Percentiles rank a stretch among this genome's conserved stretches.
Conservation (phyloP, 2,888 invertebrate species). For the Leucoma salicis region DNA sequence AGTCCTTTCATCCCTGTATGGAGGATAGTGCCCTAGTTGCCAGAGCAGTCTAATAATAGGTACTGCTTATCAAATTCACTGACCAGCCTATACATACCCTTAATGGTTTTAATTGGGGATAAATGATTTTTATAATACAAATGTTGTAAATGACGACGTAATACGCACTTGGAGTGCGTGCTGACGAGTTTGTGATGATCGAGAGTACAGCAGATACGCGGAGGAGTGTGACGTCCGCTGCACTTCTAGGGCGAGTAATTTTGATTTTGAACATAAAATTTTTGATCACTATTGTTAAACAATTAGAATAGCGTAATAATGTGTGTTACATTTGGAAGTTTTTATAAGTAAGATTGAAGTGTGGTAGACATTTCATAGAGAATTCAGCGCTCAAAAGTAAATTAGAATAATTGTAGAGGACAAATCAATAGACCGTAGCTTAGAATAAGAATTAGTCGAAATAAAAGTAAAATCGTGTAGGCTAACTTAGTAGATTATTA, state of each 20-base stretch:
- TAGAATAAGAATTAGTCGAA: slow-evolving; percentile 64
- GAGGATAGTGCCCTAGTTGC: slow-evolving; percentile 34
- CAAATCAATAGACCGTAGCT: slow-evolving; percentile 59
- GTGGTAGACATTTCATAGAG: slow-evolving; percentile 66
- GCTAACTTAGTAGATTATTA: slow-evolving; percentile 61
- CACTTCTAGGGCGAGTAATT: slow-evolving; percentile 78
- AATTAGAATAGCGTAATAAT: slow-evolving; percentile 66
- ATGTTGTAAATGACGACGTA: slow-evolving; percentile 37
- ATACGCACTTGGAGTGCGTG: slow-evolving; percentile 33
- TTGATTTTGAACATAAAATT: slow-evolving; percentile 69
- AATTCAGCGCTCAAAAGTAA: slow-evolving; percentile 49
- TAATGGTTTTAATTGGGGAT: slow-evolving; percentile 46
- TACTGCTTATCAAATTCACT: slow-evolving; percentile 31
- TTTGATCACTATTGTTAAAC: slow-evolving; percentile 57
- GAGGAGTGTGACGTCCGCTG: slow-evolving; percentile 64
- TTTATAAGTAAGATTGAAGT: slow-evolving; percentile 50
- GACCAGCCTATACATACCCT: slow-evolving; percentile 30
- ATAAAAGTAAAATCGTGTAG: slow-evolving; percentile 45
- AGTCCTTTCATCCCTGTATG: slow-evolving; percentile 63
- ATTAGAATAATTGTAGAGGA: slow-evolving; percentile 59
- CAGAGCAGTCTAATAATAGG: slow-evolving; percentile 30
- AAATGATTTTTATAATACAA: slow-evolving; percentile 54
- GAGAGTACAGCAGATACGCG: slow-evolving; percentile 64
- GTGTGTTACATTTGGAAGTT: slow-evolving; percentile 51
- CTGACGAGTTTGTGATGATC: slow-evolving; percentile 59